Conservation (phyloP, 2,888 invertebrate species). For the Noctua comes region DNA sequence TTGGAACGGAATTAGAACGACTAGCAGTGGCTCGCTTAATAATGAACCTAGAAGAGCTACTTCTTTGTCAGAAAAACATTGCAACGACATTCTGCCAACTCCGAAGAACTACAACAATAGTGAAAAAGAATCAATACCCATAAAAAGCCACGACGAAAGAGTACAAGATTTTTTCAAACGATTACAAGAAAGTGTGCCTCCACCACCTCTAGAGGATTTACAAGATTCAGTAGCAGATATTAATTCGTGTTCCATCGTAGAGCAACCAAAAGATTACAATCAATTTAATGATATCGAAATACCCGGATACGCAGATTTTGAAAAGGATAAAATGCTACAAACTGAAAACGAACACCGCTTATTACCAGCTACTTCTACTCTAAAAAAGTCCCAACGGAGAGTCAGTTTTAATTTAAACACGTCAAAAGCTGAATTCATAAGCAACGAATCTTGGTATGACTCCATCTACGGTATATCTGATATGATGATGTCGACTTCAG, state of each 20-base stretch:
- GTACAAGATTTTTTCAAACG: conserved; percentile 80
- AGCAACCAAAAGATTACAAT: conserved; percentile 59
- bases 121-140: conserved; percentile 36
- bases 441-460: conserved; percentile 82
- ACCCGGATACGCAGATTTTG: conserved; percentile 82
- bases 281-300: conserved; percentile 77
- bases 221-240: conserved; percentile 42
- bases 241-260: conserved; percentile 62
- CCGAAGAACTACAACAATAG: conserved; percentile 9
- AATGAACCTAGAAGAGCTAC: conserved; percentile 70
- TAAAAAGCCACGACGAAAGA: conserved; percentile 74
- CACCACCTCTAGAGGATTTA: conserved; percentile 79
- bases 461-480: conserved; percentile 84
- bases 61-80: conserved; percentile 68
- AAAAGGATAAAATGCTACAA: conserved; percentile 74
- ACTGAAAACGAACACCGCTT: conserved; percentile 63
- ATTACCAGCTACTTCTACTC: conserved; percentile 78
- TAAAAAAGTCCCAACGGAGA: conserved; percentile 76
- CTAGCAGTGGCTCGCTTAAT: conserved; percentile 70
- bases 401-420: conserved; percentile 77
- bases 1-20: conserved; percentile 68
- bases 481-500: conserved; percentile 60
- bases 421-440: conserved; percentile 70
- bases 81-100: conserved; percentile 9
- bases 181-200: conserved; percentile 80